phyloP scores from a whole-genome alignment of 2,888 invertebrate genomes.

The Caenorhabditis sp. region DNA sequence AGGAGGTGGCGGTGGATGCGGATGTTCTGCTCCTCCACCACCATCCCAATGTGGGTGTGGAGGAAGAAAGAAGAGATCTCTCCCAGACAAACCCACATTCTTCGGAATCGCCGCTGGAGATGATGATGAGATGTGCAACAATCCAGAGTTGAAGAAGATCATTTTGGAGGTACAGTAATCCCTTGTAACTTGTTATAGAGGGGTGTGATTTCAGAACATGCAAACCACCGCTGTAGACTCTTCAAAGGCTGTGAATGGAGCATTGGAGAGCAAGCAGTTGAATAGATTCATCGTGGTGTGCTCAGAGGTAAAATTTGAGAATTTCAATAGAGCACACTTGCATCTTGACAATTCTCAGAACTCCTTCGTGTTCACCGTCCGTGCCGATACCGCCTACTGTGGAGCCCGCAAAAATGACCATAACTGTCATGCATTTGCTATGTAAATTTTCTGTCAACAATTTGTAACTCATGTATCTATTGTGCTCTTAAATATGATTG shows the following conservation, averaged over 20 bases:
- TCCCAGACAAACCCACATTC: constrained; percentile 48
- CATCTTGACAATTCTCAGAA: constrained; percentile 28
- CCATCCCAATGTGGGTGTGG: constrained; percentile 63
- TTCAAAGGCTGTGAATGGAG: constrained; percentile 44
- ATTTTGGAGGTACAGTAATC: constrained; percentile 34
- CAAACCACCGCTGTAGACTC: constrained; percentile 34
- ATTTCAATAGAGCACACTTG: no score
- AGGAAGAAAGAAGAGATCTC: constrained; percentile 60
- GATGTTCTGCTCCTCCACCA: constrained; percentile 66
- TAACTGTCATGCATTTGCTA: constrained; percentile 54
- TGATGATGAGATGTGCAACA: constrained; percentile 51
- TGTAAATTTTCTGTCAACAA: constrained; percentile 26
- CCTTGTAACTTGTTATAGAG: neutral
- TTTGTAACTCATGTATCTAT: no score
- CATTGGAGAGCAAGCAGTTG: constrained; percentile 39
- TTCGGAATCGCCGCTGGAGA: constrained; percentile 41
- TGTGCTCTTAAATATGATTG: no score
- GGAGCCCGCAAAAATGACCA: constrained; percentile 49
- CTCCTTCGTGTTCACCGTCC: constrained; percentile 41
- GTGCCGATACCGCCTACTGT: constrained; percentile 52
- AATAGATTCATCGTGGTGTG: constrained; percentile 53
- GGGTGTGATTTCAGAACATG: constrained; percentile 43
- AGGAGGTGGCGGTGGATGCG: constrained; percentile 66
- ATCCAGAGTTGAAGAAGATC: constrained; percentile 57
- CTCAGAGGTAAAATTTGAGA: constrained; percentile 27